A percentile compares a stretch with the other conserved stretches of the same genome.
Conservation (phyloP, 1,140 invertebrate species). For the Cydia strobilella region DNA sequence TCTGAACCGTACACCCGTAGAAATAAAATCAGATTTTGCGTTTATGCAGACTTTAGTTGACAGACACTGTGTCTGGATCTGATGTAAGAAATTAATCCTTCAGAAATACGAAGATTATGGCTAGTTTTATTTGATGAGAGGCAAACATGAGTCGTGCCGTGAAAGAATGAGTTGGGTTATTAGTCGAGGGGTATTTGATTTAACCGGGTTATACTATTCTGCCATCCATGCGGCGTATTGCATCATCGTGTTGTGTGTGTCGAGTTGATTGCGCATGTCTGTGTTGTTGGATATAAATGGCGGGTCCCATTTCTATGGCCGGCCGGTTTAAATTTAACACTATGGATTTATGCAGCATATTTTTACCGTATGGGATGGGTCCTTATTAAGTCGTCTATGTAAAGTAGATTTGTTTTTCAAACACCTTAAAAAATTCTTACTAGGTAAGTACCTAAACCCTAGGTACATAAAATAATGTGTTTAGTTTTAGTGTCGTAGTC, state of each 20-base stretch:
- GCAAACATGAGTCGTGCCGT: not conserved
- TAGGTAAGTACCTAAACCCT: no score
- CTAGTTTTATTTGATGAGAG: not conserved
- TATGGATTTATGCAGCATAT: no score
- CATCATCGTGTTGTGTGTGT: slow-evolving; percentile 20
- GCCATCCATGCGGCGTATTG: not conserved
- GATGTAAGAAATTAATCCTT: not conserved
- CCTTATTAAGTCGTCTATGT: no score
- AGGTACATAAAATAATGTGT: no score
- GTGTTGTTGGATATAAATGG: not conserved
- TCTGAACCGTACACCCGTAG: not conserved
- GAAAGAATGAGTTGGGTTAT: not conserved
- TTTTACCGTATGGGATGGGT: no score
- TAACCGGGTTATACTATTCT: slow-evolving; percentile 16
- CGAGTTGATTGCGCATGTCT: not conserved
- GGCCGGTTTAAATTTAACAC: not conserved
- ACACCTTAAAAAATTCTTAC: no score
- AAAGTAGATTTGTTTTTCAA: no score
- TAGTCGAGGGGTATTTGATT: not conserved
- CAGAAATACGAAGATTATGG: not conserved
- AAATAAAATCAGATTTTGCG: not conserved
- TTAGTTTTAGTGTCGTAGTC: no score
- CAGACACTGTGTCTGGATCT: slow-evolving; percentile 8
- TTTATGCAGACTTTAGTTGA: not conserved
- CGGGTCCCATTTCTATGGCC: not conserved